A percentile compares a stretch with the other conserved stretches of the same genome.
Conservation (phyloP, 2,888 invertebrate species). For the Philonicus albiceps region DNA sequence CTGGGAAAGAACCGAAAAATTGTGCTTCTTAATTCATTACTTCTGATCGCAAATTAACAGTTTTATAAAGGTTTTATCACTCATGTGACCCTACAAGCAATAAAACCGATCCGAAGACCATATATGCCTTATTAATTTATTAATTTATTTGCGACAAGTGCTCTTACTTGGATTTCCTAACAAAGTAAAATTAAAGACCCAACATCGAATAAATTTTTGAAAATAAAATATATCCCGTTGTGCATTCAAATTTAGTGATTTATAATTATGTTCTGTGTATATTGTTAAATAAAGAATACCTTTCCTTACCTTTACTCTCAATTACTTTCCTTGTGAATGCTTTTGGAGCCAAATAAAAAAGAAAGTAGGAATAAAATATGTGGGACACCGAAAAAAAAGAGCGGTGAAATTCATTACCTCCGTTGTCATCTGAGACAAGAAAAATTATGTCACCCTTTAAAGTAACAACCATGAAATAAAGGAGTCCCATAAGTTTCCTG, state of each 20-base stretch:
- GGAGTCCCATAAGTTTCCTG: not conserved
- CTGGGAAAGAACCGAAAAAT: no score
- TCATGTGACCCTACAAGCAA: no score
- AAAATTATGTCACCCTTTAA: not conserved
- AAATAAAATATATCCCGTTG: not conserved
- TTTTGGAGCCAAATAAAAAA: not conserved
- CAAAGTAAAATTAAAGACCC: not conserved
- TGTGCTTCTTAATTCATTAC: no score
- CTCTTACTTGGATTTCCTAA: not conserved
- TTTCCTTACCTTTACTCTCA: not conserved
- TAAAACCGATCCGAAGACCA: no score
- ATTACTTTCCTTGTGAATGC: not conserved
- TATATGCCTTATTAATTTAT: not conserved
- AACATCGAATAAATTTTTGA: not conserved
- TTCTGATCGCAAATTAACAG: no score
- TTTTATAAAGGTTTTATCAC: no score
- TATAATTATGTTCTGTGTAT: not conserved
- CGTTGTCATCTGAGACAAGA: not conserved
- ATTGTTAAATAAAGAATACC: not conserved
- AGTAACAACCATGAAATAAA: slow-evolving; percentile 15
- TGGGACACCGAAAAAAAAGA: not conserved
- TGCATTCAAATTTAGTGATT: not conserved
- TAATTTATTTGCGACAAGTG: not conserved
- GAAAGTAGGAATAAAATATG: not conserved
- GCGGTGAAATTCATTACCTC: not conserved